These are phyloP conservation scores for Scelioninae gen. 1 DNA, from an alignment of 2,888 invertebrate genomes.

Conservation along the genomic window DNA sequence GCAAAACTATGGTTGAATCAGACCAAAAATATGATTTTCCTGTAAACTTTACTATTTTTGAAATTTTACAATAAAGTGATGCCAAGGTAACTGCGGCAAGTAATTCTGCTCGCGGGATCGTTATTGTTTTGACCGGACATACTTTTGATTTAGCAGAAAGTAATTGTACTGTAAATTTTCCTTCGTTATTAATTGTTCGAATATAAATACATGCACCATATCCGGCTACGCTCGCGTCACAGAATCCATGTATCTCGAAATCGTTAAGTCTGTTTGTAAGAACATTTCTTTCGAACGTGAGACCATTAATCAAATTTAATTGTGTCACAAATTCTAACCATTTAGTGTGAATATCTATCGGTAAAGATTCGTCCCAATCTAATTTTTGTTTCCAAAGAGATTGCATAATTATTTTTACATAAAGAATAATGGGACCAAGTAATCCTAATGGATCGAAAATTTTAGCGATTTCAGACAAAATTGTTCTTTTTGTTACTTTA, in stretches of 20 bases:
- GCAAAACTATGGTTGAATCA: too few species aligned
- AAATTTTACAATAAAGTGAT: neutral
- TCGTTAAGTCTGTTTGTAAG: neutral
- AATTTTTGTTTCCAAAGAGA: slow-evolving; percentile 69
- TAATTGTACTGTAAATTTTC: neutral
- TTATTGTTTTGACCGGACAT: neutral
- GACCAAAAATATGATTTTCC: too few species aligned
- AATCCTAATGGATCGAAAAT: too few species aligned
- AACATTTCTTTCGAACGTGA: slow-evolving; percentile 53
- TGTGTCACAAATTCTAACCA: slow-evolving; percentile 67
- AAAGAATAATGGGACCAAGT: slow-evolving; percentile 68
- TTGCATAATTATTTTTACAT: slow-evolving; percentile 72
- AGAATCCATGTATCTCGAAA: too few species aligned
- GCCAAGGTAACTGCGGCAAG: slow-evolving; percentile 9
- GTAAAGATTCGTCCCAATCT: slow-evolving; percentile 71
- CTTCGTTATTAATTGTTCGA: slow-evolving; percentile 3
- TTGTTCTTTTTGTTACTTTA: slow-evolving; percentile 68
- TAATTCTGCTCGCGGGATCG: slow-evolving; percentile 2
- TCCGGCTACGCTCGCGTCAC: slow-evolving; percentile 62
- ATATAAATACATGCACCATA: slow-evolving; percentile 69
- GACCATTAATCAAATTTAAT: slow-evolving; percentile 51
- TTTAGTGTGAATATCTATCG: slow-evolving; percentile 46
- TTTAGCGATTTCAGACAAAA: slow-evolving; percentile 72
- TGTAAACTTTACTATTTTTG: too few species aligned
- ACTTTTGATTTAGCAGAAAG: slow-evolving; percentile 12